Evolutionary conservation across 1,140 invertebrate species (phyloP).

Genomic region (Calliopsis andreniformis): DNA sequence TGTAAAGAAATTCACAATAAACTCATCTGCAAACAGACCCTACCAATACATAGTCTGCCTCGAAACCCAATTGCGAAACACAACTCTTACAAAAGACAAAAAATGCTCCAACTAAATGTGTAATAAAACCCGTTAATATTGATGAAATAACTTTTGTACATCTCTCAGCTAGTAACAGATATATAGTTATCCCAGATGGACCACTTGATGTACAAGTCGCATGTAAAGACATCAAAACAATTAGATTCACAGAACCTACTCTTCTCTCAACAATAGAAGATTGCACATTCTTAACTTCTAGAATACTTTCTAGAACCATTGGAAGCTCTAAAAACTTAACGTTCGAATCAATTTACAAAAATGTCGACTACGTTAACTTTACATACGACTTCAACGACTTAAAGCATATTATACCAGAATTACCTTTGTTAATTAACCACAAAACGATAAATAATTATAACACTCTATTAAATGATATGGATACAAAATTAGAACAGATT

Average conservation of each 20-base stretch:
- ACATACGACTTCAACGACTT: constrained; percentile 8
- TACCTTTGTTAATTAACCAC: too few relatives aligned
- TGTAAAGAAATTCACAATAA: not conserved
- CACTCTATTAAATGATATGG: not conserved
- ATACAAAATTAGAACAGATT: not conserved
- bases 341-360: not conserved
- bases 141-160: constrained; percentile 12
- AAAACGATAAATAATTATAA: not conserved
- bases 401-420: too few relatives aligned
- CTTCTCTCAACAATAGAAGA: not conserved
- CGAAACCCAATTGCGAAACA: not conserved
- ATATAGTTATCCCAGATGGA: not conserved
- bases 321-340: too few relatives aligned
- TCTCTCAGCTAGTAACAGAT: not conserved
- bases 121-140: constrained; percentile 6
- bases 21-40: too few relatives aligned
- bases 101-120: not conserved
- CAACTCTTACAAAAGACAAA: not conserved
- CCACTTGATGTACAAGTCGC: constrained; percentile 9
- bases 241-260: constrained; percentile 1
- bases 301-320: too few relatives aligned
- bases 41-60: too few relatives aligned
- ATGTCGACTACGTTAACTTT: not conserved
- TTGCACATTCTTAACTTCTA: not conserved
- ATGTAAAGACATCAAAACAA: constrained; percentile 5